Evolutionary conservation across 2,888 invertebrate genomes (phyloP), one percentile per base, ranked within the genome.

Genomic region (Bhutanitis thaidina): DNA sequence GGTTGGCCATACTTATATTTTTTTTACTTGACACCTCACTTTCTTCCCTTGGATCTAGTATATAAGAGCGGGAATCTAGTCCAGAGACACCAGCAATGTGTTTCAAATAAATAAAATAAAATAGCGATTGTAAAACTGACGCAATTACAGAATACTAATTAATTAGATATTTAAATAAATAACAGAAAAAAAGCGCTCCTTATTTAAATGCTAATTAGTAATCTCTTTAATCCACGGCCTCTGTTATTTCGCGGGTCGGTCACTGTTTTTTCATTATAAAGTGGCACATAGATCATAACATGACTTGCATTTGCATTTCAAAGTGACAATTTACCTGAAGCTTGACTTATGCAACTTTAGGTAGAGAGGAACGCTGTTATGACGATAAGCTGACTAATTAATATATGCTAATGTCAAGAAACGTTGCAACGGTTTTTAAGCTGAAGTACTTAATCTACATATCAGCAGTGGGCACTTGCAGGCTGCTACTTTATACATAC

Each of bases 261-360:
- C 50, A 51, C 27, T 45, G 44, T 44, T 51, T 15, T 51, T 44
- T 30, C 10, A 16, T 34, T 15, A 48, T 44, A 44, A 44, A 16
- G 34, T 50, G 15, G 39, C 43, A 20, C 35, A 43, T 27, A 49
- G 38, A 39, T 45, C 32, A 45, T 36, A 29, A 45, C 34, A 12
- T 37, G 12, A 5, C 39, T 16, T 35, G 34, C 35, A 45, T 51
- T 51, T 45, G 45, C 50, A 51, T 51, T 45, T 51, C 45, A 51
- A 51, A 51, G 50, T 36, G 35, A 35, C 38, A 43, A 37, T 36
- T 36, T 16, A n/a, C 1, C 15, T 9, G 27, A 30, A 30, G 20
- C 25, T 8, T 10, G n/a, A n/a, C 29, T 36, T 25, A 13, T 20
- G 30, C 46, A 34, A 37, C 3, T 16, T 37, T 32, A 12, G 9